A percentile compares a stretch with the other conserved stretches of the same genome.
These are phyloP conservation scores for Hafferia zeledoni DNA, from an alignment of 2,797 vertebrate genomes.

Conservation along the genomic window DNA sequence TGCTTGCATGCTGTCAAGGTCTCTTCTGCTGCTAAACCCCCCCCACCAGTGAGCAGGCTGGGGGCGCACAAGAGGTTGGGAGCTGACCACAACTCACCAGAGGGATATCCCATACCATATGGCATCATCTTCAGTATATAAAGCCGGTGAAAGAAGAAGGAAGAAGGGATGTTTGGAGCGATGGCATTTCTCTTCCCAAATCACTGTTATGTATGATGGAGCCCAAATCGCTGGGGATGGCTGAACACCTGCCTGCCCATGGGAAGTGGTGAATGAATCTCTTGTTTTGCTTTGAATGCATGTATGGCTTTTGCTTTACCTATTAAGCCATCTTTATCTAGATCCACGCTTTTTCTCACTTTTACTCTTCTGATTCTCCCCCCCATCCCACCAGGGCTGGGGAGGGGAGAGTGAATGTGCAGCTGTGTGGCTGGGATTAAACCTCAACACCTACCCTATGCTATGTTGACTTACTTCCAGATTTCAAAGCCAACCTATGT, in stretches of 20 bases:
- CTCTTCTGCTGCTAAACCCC: background rate
- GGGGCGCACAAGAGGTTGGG: background rate
- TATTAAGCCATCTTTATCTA: background rate
- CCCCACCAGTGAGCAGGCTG: background rate
- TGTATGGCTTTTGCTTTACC: background rate
- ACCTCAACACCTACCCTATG: background rate
- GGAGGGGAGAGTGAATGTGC: background rate
- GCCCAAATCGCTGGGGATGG: background rate
- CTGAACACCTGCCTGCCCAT: background rate
- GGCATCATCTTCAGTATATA: background rate
- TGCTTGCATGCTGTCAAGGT: background rate
- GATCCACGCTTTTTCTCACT: background rate
- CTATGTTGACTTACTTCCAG: background rate
- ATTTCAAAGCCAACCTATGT: background rate
- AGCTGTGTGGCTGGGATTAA: background rate
- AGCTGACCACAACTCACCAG: background rate
- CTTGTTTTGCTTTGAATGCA: background rate
- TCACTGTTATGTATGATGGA: background rate
- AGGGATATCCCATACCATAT: background rate
- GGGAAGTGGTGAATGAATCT: background rate
- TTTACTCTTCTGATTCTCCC: background rate
- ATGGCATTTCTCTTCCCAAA: background rate
- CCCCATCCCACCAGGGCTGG: background rate
- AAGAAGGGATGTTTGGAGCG: background rate
- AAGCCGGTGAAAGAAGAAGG: background rate